Conservation (phyloP, 2,113 vertebrate species). For the Sceloporus undulatus region DNA sequence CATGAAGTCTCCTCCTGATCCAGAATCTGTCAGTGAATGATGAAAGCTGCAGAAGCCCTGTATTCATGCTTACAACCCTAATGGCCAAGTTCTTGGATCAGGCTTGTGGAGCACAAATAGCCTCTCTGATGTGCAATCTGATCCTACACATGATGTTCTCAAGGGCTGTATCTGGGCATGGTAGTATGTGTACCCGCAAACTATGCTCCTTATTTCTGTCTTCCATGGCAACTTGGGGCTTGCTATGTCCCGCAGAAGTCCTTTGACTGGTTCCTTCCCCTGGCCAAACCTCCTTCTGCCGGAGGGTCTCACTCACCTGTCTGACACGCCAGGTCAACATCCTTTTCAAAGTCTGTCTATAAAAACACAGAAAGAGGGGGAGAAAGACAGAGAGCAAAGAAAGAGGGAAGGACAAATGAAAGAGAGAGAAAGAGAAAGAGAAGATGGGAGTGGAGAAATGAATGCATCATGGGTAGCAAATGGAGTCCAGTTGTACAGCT, state of each 20-base stretch:
- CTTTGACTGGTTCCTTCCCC: neutral
- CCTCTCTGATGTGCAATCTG: no score
- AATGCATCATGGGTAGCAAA: slow-evolving; percentile 58
- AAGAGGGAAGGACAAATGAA: slow-evolving; percentile 53
- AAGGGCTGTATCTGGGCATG: no score
- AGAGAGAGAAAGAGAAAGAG: slow-evolving; percentile 52
- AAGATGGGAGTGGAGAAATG: slow-evolving; percentile 44
- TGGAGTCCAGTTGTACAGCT: neutral
- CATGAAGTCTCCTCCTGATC: no score
- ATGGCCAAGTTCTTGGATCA: no score
- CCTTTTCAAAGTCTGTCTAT: slow-evolving; percentile 99
- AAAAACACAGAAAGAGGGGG: slow-evolving; percentile 71
- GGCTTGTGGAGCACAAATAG: no score
- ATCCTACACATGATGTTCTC: neutral
- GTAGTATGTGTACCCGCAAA: neutral
- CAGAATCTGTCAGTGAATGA: no score
- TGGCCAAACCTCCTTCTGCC: rapidly evolving
- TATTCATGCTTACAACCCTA: no score
- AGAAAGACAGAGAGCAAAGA: slow-evolving; percentile 50
- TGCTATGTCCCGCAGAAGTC: no score
- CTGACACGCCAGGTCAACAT: slow-evolving; percentile 98
- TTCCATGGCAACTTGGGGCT: no score
- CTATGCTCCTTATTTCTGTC: neutral
- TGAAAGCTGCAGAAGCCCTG: no score
- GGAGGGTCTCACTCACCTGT: slow-evolving; percentile 85